Evolutionary conservation across 2,797 vertebrate species (phyloP), one percentile per base, ranked within the genome.

Genomic region (Podarcis lilfordi): DNA sequence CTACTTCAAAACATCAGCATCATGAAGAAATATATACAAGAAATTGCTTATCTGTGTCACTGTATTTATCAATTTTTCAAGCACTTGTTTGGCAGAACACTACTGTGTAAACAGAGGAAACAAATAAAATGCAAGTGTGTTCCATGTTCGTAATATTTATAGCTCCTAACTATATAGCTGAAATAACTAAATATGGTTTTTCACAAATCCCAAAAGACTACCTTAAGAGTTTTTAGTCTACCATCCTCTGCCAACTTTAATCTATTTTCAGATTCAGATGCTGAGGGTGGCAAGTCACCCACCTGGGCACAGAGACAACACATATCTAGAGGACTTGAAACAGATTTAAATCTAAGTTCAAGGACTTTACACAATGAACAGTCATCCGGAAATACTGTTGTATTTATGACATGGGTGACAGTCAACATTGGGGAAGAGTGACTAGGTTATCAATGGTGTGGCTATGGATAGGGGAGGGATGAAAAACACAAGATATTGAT

Each of bases 291-390:
- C 45, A 81, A 91, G 77, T 2, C 71, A 66, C 25, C 66, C 8
- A 69, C 32, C 78, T 69, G 89, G 86, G 83, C 59, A 83, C 6
- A 68, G 88, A 87, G 93, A 91, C 25, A 23, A n/a, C 71, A 84
- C 11, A 88, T 92, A 85, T 2, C 35, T 74, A 91, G 92, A 90
- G 80, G 27, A 35, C 3, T 8, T 2, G 0, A 68, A 89, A 89
- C 88, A 86, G 45, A 92, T 91, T 89, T 89, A 92, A 91, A 89
- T 88, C 83, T 68, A 84, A 80, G 55, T 88, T 90, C 80, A 1
- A 82, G 0, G 89, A 59, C 64, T 91, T 91, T 84, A 84, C 29
- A 88, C 55, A 82, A 77, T 69, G 9, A 87, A 90, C 72, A 88
- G 61, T 61, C 82, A 90, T 50, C 59, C 68, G 55, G 87, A 94